Base-by-base conservation (phyloP, 2,797 vertebrate species). In the Myotis findleyi region DNA sequence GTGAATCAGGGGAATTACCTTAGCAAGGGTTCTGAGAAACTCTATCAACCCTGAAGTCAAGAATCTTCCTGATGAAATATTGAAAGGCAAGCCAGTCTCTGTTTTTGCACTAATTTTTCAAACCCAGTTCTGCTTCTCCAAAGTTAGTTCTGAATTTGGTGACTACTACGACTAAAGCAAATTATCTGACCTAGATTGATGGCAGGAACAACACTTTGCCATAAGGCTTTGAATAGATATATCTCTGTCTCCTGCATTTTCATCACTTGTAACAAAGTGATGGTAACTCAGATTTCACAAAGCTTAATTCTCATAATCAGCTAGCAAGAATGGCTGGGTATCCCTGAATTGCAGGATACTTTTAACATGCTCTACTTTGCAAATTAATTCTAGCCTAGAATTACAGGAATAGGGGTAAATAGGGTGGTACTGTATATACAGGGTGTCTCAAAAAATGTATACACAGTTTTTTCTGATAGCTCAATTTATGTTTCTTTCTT, bases 341-440 rank as follows among this genome's bases (percentile, higher is more conserved):
- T 68, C 33, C 25, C 44, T 69, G 73, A 77, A 66, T 85, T 93
- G 44, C 3, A 62, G 55, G 12, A 62, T 7, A 89, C 6, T 36
- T 73, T 89, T 72, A 83, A 20, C n/a, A 87, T 16, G 21, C 81
- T 82, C 49, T 84, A 68, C 12, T 73, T 85, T 80, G 38, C 27
- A 85, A 85, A 94, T 55, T 59, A 95, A 83, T 85, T 94, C 64
- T 62, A 87, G 16, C 4, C 47, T 62, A 55, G 14, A 84, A 76
- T 16, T 62, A 76, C 2, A 30, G 6, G 47, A 92, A 53, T 59
- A 16, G 20, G 14, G 23, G 16, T 62, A 85, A 82, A 77, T 17
- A 69, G 27, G 6, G 2, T 64, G 9, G 6, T 59, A 44, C 18
- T 62, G 14, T 72, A 1, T 57, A 87, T 84, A 30, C 27, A 30